Evolutionary conservation across 1,140 invertebrate species (phyloP).

Genomic region (Zeugodacus cucurbitae): DNA sequence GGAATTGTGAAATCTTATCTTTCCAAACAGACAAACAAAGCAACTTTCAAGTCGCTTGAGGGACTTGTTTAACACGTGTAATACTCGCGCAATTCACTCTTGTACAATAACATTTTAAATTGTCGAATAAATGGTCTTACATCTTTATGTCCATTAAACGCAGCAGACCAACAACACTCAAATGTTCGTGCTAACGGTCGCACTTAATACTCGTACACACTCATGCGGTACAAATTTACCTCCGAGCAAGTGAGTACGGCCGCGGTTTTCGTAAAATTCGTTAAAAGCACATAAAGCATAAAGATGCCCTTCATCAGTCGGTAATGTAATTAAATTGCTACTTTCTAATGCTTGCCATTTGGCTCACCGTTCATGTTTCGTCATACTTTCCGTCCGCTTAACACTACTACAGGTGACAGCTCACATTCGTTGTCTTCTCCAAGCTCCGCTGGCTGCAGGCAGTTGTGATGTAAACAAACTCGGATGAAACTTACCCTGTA

Average conservation of each 20-base stretch:
- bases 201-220: background rate
- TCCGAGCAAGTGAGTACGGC: background rate
- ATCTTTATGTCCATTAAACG: background rate
- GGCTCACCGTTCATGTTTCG: background rate
- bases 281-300: background rate
- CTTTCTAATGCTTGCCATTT: background rate
- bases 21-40: too few species aligned
- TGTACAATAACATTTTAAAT: background rate
- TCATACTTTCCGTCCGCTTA: background rate
- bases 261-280: background rate
- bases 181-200: background rate
- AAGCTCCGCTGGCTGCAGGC: background rate
- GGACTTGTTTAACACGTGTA: too few species aligned
- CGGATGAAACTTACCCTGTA: background rate
- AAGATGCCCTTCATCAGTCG: background rate
- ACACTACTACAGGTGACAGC: background rate
- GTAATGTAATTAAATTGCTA: background rate
- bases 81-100: too few species aligned
- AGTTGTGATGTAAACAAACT: background rate
- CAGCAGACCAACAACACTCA: background rate
- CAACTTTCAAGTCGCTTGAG: too few species aligned
- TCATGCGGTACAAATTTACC: background rate
- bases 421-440: background rate
- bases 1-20: too few species aligned
- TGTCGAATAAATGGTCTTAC: background rate